A percentile compares a stretch with the other conserved stretches of the same genome.
Conservation (phyloP, 2,113 vertebrate genomes). For the Ochotona curzoniae region DNA sequence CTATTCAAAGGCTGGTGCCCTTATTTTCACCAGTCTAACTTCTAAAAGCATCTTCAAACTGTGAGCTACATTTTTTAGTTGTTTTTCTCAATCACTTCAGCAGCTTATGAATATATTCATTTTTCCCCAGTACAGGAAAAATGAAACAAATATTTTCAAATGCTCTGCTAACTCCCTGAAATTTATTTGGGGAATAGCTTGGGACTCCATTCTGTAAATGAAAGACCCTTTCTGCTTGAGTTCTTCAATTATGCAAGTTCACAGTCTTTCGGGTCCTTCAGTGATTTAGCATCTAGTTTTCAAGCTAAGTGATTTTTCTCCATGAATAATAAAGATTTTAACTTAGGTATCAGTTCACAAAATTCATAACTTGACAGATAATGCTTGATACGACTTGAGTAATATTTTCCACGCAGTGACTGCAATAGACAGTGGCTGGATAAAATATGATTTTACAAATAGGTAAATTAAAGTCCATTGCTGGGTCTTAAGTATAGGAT, state of each 20-base stretch:
- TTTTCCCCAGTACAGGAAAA: slow-evolving; percentile 50
- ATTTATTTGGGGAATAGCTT: slow-evolving; percentile 45
- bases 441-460: slow-evolving; percentile 57
- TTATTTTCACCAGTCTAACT: not conserved
- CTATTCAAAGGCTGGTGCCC: not conserved
- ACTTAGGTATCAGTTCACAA: slow-evolving; percentile 70
- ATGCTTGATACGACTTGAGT: slow-evolving; percentile 62
- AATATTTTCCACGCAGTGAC: slow-evolving; percentile 68
- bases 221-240: slow-evolving; percentile 47
- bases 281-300: slow-evolving; percentile 67
- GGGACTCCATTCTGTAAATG: not conserved
- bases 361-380: slow-evolving; percentile 71
- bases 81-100: slow-evolving; percentile 9
- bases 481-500: not conserved
- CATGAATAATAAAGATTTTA: slow-evolving; percentile 64
- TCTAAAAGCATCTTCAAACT: slow-evolving; percentile 38
- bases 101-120: slow-evolving; percentile 26
- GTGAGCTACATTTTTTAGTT: slow-evolving; percentile 48
- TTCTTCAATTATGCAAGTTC: slow-evolving; percentile 53
- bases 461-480: slow-evolving; percentile 67
- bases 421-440: slow-evolving; percentile 58
- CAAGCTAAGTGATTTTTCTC: slow-evolving; percentile 62
- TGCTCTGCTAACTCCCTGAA: not conserved
- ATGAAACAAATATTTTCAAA: slow-evolving; percentile 47
- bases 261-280: slow-evolving; percentile 27